Conservation (phyloP, 2,797 vertebrate species). For the Lutra lutra region DNA sequence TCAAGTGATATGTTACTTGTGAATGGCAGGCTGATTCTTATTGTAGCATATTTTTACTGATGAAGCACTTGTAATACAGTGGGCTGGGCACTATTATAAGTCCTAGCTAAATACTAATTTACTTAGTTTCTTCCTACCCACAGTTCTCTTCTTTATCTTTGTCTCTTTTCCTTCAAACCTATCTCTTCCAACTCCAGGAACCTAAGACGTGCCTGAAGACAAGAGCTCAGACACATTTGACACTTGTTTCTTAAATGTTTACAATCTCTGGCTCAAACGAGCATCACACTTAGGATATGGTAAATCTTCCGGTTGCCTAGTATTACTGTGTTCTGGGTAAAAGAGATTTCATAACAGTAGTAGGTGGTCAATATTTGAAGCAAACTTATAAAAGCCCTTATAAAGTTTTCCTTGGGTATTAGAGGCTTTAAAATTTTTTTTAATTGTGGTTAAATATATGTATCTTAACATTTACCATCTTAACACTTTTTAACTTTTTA, state of each 20-base stretch:
- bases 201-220: neutral
- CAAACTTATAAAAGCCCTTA: neutral
- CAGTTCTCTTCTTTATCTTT: neutral
- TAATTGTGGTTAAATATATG: neutral
- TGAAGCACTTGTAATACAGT: neutral
- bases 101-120: neutral
- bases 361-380: neutral
- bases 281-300: neutral
- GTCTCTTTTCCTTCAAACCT: neutral
- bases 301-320: neutral
- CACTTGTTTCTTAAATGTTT: neutral
- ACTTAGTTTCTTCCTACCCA: neutral
- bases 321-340: neutral
- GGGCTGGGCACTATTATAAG: neutral
- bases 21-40: neutral
- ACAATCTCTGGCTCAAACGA: neutral
- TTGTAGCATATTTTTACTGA: neutral
- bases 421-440: neutral
- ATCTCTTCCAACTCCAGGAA: neutral
- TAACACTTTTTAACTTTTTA: neutral
- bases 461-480: neutral
- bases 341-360: neutral
- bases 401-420: neutral
- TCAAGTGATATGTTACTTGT: neutral
- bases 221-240: neutral